Base-by-base conservation (phyloP, 2,797 vertebrate genomes). In the Melanotaenia nigrans region DNA sequence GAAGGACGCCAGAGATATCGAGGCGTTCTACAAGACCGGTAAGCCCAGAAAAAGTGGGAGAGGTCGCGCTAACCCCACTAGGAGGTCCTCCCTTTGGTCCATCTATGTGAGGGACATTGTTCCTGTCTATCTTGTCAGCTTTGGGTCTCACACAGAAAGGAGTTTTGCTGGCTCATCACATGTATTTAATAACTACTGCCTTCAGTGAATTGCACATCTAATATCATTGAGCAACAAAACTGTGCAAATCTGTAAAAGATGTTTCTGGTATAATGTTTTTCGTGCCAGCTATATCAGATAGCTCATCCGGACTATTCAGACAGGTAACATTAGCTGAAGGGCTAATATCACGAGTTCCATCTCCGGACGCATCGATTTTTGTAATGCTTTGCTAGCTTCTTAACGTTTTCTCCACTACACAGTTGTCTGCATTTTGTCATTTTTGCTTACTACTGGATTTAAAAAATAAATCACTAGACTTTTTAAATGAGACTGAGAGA, bases 21-120 rank as follows among this genome's bases (percentile, higher is more conserved):
- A 95, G 85, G 95, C 96, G 87, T 96, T 97, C 89, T 96, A 96
- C 88, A 96, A 96, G 93, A 94, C 95, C 60, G 97, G 97, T 98
- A 92, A 97, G 96, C 63, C 69, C 54, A 6, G 30, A 63, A 64
- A 68, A 12, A 66, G 58, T 25, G 30, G 35, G 36, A 33, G 72
- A 72, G 75, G 65, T 81, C 74, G 73, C 55, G 0, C 49, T 13
- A 69, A 65, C 70, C 60, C 78, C 32, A 2, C 72, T 3, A 75
- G 61, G 84, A 89, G 78, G 84, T 61, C 83, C 68, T 86, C 72
- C 75, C 57, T 49, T 36, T 36, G 71, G 49, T 75, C 70, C 73
- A 5, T 66, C 56, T 69, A 36, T 60, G 22, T 18, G 66, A 68
- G 78, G 84, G 85, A 92, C 87, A 90, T 91, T 92, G 90, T 91